Percentiles rank a stretch among this genome's conserved stretches.
These are phyloP conservation scores for Eupsilia transversa DNA, from an alignment of 2,888 invertebrate species.

Conservation along the genomic window DNA sequence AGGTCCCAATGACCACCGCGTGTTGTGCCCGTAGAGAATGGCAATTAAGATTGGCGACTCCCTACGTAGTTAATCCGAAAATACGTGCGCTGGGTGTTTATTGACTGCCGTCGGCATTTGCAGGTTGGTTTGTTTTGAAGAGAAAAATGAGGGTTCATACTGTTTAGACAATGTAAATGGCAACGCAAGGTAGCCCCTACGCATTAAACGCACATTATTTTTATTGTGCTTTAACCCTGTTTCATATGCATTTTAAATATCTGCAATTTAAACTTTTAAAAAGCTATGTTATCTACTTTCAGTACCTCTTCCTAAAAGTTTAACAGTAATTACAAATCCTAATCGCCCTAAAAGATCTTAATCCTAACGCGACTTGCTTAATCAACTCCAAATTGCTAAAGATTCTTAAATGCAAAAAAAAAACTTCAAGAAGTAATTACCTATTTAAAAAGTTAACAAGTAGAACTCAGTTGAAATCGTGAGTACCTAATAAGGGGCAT, in stretches of 20 bases:
- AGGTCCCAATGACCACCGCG: conserved; percentile 83
- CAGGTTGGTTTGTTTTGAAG: conserved; percentile 78
- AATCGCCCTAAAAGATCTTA: conserved; percentile 57
- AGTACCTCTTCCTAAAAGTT: conserved; percentile 26
- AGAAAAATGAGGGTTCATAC: conserved; percentile 71
- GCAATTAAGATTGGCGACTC: conserved; percentile 89
- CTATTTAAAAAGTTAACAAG: conserved; percentile 87
- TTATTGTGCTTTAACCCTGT: conserved; percentile 27
- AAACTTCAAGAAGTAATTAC: conserved; percentile 71
- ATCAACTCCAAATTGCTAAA: conserved; percentile 63
- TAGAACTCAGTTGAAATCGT: conserved; percentile 84
- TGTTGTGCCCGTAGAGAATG: conserved; percentile 77
- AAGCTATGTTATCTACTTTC: neutral
- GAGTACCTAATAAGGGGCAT: conserved; percentile 89
- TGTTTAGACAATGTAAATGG: conserved; percentile 62
- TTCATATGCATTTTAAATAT: conserved; percentile 20
- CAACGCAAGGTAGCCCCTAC: conserved; percentile 36
- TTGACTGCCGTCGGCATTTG: conserved; percentile 83
- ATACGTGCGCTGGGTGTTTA: conserved; percentile 89
- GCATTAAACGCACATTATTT: conserved; percentile 49
- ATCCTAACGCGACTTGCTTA: conserved; percentile 59
- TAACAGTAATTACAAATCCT: conserved; percentile 51
- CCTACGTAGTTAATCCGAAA: conserved; percentile 88
- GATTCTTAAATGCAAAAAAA: conserved; percentile 65
- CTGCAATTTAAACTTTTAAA: neutral